phyloP scores from a whole-genome alignment of 2,888 invertebrate genomes.

The Drosophila siamana region DNA sequence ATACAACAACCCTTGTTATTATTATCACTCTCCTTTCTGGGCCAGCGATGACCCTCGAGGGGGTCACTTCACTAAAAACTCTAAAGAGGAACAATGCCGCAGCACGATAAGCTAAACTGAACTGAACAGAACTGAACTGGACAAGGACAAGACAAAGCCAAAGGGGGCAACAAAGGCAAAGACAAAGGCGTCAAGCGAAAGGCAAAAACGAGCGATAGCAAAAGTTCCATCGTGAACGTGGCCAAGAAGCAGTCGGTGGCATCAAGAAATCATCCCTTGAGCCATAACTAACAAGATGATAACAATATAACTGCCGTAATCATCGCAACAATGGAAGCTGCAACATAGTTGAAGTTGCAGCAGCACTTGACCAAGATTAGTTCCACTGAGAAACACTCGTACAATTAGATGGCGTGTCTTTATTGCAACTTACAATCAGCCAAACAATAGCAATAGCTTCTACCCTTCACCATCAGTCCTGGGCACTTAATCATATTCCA shows the following conservation, averaged over 20 bases:
- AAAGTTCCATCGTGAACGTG: conserved; percentile 32
- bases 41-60: conserved; percentile 39
- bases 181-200: conserved; percentile 29
- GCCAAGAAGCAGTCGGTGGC: conserved; percentile 27
- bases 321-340: conserved; percentile 34
- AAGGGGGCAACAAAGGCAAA: conserved; percentile 19
- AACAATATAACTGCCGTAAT: conserved; percentile 36
- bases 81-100: conserved; percentile 40
- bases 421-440: conserved; percentile 12
- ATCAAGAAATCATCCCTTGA: conserved; percentile 48
- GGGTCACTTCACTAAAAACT: conserved; percentile 58
- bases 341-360: conserved; percentile 25
- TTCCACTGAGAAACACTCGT: neutral
- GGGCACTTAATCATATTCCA: neutral
- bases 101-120: conserved; percentile 55
- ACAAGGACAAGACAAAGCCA: conserved; percentile 37
- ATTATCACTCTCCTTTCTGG: conserved; percentile 3
- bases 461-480: neutral
- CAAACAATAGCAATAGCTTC: neutral
- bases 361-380: conserved; percentile 1
- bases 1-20: conserved; percentile 54
- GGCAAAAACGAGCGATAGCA: conserved; percentile 20
- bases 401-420: conserved; percentile 6
- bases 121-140: conserved; percentile 51
- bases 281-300: conserved; percentile 43